phyloP scores from a whole-genome alignment of 2,888 invertebrate genomes.

The Rugalucina vietnamica region DNA sequence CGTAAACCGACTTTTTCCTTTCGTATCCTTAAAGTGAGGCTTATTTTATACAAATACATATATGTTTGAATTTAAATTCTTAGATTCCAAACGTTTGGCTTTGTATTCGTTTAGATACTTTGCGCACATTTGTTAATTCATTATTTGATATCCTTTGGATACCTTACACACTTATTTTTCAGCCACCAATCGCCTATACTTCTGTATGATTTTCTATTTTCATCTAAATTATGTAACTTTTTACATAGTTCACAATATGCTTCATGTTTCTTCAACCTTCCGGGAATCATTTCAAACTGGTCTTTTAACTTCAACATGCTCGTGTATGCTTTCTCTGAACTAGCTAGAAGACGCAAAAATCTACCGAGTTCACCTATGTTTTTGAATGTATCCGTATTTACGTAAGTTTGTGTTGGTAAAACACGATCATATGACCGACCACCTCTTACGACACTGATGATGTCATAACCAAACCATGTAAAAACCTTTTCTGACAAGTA shows the following conservation, averaged over 20 bases:
- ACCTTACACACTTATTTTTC: constrained; percentile 30
- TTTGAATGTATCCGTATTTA: constrained; percentile 51
- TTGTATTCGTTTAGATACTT: no score
- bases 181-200: constrained; percentile 36
- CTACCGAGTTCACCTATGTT: constrained; percentile 30
- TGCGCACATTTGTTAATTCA: no score
- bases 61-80: no score
- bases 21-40: no score
- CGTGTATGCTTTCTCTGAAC: constrained; percentile 33
- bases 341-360: constrained; percentile 35
- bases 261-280: background rate
- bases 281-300: constrained; percentile 2
- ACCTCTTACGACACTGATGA: constrained; percentile 54
- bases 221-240: constrained; percentile 32
- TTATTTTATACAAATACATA: no score
- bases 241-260: constrained; percentile 50
- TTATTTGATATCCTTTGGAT: constrained; percentile 19
- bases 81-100: no score
- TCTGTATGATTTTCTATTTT: constrained; percentile 19
- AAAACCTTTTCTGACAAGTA: constrained; percentile 63
- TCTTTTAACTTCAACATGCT: constrained; percentile 37
- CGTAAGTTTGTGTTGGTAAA: constrained; percentile 52
- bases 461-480: constrained; percentile 49
- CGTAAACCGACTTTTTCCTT: no score
- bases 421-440: constrained; percentile 37